Base-by-base conservation (phyloP, 2,888 invertebrate species). In the Erebia epiphron region DNA sequence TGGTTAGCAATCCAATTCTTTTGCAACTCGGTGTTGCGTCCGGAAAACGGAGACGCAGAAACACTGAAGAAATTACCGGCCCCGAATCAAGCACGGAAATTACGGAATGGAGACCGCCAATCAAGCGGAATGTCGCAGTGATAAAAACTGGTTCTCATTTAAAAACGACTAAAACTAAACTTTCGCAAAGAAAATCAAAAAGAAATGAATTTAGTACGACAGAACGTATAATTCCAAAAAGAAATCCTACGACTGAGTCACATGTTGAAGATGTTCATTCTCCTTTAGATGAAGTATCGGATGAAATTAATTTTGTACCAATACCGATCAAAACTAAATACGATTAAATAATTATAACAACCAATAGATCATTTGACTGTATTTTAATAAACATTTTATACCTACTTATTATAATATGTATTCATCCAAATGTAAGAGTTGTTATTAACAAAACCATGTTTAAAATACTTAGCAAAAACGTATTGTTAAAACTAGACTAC, bases 1-100 rank as follows among this genome's bases (percentile, higher is more conserved):
- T 97, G 71, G 96, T 96, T 68, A 95, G 95, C 77, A 97, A 97
- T 87, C 97, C 97, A 5, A 94, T 97, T 67, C 94, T 97, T 14
- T 86, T 97, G 52, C 97, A 97, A 84, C 93, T 97, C 58, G 97
- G 97, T 41, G 96, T 96, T 0, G 92, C 97, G 10, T 94, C 96
- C 16, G 96, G 96, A 16, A 89, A 94, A 75, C 84, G 94, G 71
- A 94, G 88, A 77, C 94, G 94, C 80, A 90, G 95, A 50, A 88
- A 92, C 68, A 84, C 88, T 1, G 85, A 87, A 78, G 87, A 88
- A 78, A 75, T 82, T 1, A 77, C 78, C 1, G 81, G 74, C 2
- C 68, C 78, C 43, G 77, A 76, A 56, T 46, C 73, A 18, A 73
- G 68, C 9, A 18, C 64, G 26, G 68, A 71, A 58, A 58, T 69